Conservation (phyloP, 2,797 vertebrate genomes). For the Falco biarmicus region DNA sequence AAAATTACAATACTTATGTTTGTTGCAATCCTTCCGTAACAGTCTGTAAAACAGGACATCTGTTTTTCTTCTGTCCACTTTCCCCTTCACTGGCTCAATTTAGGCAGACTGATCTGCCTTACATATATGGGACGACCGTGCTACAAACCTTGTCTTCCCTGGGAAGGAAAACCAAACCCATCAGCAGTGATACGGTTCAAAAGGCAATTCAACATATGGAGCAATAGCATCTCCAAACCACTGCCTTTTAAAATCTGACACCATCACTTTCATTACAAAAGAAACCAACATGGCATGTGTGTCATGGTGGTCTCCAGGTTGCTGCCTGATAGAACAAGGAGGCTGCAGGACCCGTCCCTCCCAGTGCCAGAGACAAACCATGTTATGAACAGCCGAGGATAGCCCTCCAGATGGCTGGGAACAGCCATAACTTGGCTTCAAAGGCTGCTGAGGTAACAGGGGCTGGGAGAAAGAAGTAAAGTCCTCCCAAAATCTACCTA, state of each 20-base stretch:
- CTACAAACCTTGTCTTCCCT: background rate
- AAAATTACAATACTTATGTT: background rate
- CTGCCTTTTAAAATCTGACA: background rate
- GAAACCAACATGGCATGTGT: background rate
- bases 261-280: background rate
- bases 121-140: background rate
- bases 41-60: background rate
- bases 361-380: background rate
- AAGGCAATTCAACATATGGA: background rate
- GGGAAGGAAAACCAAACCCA: background rate
- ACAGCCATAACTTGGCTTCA: background rate
- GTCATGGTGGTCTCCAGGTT: background rate
- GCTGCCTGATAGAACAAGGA: background rate
- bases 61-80: background rate
- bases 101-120: background rate
- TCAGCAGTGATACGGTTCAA: background rate
- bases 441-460: background rate
- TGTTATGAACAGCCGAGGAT: accelerated
- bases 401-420: background rate
- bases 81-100: background rate
- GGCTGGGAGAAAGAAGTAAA: background rate
- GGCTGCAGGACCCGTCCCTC: background rate
- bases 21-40: background rate
- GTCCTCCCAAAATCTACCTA: background rate
- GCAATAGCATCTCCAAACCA: background rate